Evolutionary conservation across 2,888 invertebrate genomes (phyloP).

Genomic region (Hyposoter didymator): DNA sequence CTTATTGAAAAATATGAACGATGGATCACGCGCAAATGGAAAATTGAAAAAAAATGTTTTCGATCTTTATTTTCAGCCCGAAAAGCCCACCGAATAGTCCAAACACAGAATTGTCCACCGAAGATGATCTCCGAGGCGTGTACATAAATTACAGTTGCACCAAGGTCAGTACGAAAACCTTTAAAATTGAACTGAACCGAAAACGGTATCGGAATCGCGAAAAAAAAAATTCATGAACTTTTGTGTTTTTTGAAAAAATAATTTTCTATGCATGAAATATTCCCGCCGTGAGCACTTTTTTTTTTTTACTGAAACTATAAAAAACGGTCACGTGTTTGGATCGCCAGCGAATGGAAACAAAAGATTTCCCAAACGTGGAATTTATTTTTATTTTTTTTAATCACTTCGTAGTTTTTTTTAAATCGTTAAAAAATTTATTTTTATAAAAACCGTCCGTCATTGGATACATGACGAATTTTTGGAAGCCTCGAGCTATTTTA

Average conservation of each 20-base stretch:
- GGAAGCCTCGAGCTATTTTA: background rate
- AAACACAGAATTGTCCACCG: constrained; percentile 91
- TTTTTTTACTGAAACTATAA: background rate
- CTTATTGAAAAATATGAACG: too few relatives aligned
- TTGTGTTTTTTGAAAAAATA: background rate
- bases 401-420: too few relatives aligned
- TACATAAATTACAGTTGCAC: constrained; percentile 91
- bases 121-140: constrained; percentile 91
- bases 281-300: background rate
- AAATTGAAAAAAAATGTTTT: background rate
- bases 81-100: constrained; percentile 98
- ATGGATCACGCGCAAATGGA: background rate
- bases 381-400: background rate
- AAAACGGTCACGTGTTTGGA: background rate
- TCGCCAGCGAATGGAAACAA: background rate
- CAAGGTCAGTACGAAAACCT: constrained; percentile 83
- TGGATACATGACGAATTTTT: background rate
- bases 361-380: background rate
- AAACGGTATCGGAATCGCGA: background rate
- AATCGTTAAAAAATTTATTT: background rate
- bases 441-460: background rate
- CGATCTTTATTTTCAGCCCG: constrained; percentile 87
- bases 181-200: background rate
- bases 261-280: background rate
- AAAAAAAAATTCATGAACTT: background rate